Conservation (phyloP, 1,140 invertebrate species). For the Lerema accius region DNA sequence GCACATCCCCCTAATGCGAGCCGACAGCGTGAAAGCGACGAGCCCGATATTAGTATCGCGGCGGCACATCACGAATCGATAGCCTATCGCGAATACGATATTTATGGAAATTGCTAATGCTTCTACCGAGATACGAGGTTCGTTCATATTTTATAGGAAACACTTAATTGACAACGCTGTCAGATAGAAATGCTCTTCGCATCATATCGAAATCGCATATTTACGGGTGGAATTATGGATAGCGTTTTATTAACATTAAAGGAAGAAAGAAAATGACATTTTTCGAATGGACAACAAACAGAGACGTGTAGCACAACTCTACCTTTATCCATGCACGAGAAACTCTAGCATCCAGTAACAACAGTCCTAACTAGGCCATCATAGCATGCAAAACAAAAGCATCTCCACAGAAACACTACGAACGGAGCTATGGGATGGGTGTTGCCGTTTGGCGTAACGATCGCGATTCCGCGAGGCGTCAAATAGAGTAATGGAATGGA, state of each 20-base stretch:
- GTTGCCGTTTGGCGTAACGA: constrained; percentile 18
- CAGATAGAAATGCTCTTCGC: no score
- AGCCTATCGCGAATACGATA: constrained; percentile 30
- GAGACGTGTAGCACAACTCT: no score
- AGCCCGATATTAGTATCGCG: constrained; percentile 17
- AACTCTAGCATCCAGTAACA: no score
- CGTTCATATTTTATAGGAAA: constrained; percentile 21
- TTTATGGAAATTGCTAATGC: constrained; percentile 39
- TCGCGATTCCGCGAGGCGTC: constrained; percentile 1
- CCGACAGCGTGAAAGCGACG: constrained; percentile 6
- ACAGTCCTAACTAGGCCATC: no score
- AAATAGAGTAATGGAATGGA: constrained; percentile 22
- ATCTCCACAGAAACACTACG: neutral
- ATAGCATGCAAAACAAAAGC: neutral
- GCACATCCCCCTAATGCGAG: constrained; percentile 2
- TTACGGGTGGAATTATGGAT: no score
- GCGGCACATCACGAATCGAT: constrained; percentile 35
- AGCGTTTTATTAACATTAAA: no score
- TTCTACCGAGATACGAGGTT: constrained; percentile 10
- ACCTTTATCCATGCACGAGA: neutral
- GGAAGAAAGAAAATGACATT: no score
- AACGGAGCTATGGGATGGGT: constrained; percentile 11
- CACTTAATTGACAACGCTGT: neutral
- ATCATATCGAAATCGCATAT: no score
- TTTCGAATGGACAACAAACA: no score